These are phyloP conservation scores for Drosophila mojavensis DNA, from an alignment of 1,140 invertebrate species.

Conservation along the genomic window DNA sequence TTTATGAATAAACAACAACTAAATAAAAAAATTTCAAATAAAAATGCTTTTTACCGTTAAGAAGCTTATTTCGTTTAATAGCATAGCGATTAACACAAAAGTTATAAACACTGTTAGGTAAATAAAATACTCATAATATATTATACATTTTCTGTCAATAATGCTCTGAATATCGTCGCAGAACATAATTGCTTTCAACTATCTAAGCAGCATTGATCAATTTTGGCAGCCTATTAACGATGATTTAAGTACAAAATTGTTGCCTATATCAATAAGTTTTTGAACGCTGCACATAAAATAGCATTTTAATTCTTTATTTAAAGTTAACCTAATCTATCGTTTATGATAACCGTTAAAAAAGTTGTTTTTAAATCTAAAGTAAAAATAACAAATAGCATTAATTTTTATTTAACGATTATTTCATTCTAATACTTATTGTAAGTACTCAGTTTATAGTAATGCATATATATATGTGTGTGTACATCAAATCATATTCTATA, in stretches of 20 bases:
- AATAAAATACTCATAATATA: slow-evolving; percentile 21
- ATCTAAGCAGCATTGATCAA: slow-evolving; percentile 44
- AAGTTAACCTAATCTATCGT: slow-evolving; percentile 43
- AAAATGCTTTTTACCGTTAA: slow-evolving; percentile 55
- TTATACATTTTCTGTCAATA: slow-evolving; percentile 34
- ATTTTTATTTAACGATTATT: slow-evolving; percentile 74
- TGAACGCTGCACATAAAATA: slow-evolving; percentile 42
- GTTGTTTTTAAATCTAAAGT: slow-evolving; percentile 61
- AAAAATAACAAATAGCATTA: slow-evolving; percentile 71
- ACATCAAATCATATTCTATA: no score
- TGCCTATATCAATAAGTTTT: slow-evolving; percentile 33
- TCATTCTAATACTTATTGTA: slow-evolving; percentile 51
- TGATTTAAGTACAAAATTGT: slow-evolving; percentile 29
- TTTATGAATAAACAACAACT: slow-evolving; percentile 49
- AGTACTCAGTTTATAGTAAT: slow-evolving; percentile 37
- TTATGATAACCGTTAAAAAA: slow-evolving; percentile 59
- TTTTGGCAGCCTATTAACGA: slow-evolving; percentile 36
- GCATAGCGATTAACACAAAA: slow-evolving; percentile 56
- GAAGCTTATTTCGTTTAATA: slow-evolving; percentile 49
- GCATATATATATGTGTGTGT: slow-evolving; percentile 19
- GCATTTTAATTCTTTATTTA: slow-evolving; percentile 32
- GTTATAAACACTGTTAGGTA: slow-evolving; percentile 30
- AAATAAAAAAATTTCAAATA: slow-evolving; percentile 42
- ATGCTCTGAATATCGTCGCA: slow-evolving; percentile 31
- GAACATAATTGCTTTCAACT: slow-evolving; percentile 29